Evolutionary conservation across 2,113 vertebrate genomes (phyloP).

Genomic region (Sialia sialis): DNA sequence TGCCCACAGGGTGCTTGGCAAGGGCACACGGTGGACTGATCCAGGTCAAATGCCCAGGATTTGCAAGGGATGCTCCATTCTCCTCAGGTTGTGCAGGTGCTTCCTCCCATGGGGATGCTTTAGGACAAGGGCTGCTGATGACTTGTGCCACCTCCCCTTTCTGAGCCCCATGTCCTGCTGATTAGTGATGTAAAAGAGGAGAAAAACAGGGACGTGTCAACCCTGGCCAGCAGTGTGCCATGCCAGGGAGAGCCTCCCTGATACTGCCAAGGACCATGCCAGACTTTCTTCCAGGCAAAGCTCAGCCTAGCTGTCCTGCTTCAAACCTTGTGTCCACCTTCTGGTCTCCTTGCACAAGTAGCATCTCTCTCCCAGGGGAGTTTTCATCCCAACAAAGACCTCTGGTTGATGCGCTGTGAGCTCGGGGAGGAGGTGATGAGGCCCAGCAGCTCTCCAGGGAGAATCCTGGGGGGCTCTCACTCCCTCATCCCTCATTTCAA

Average conservation of each 20-base stretch:
- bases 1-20: background rate
- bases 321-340: background rate
- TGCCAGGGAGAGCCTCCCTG: background rate
- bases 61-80: background rate
- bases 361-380: background rate
- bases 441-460: background rate
- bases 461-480: background rate
- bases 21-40: background rate
- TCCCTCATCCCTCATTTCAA: background rate
- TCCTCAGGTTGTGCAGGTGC: background rate
- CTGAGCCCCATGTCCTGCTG: background rate
- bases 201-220: background rate
- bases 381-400: background rate
- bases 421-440: background rate
- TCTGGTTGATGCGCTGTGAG: accelerated
- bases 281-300: background rate
- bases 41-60: background rate
- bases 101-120: background rate
- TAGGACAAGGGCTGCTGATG: background rate
- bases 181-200: background rate
- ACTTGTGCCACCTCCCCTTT: background rate
- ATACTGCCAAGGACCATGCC: background rate
- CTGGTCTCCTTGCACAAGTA: background rate
- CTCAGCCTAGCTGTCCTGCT: background rate
- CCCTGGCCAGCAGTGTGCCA: background rate